Percentiles rank a stretch among this genome's conserved stretches.
phyloP scores from a whole-genome alignment of 2,888 invertebrate species.

The Cataglyphis rosenhaueri region DNA sequence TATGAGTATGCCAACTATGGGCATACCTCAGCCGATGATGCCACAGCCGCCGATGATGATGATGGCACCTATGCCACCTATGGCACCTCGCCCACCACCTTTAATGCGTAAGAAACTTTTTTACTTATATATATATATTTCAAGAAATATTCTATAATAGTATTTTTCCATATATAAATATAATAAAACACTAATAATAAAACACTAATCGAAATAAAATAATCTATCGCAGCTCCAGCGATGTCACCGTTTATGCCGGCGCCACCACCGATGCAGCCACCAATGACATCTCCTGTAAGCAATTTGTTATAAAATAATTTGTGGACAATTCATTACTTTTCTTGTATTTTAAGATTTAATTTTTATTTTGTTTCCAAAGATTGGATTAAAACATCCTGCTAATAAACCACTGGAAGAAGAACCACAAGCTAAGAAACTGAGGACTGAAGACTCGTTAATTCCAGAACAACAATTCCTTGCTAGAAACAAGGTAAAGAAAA shows the following conservation, averaged over 20 bases:
- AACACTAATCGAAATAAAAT: slow-evolving; percentile 19
- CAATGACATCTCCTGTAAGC: slow-evolving; percentile 82
- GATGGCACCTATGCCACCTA: slow-evolving; percentile 88
- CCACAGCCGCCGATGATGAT: slow-evolving; percentile 88
- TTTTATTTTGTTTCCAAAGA: slow-evolving; percentile 71
- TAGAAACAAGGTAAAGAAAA: slow-evolving; percentile 87
- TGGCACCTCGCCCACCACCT: slow-evolving; percentile 86
- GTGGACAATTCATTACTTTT: not conserved
- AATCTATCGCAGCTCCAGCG: slow-evolving; percentile 79
- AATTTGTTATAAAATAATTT: slow-evolving; percentile 34
- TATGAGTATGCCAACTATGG: slow-evolving; percentile 84
- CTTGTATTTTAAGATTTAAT: not conserved
- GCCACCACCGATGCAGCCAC: slow-evolving; percentile 84
- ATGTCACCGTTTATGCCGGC: slow-evolving; percentile 85
- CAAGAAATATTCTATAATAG: not conserved
- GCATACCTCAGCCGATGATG: slow-evolving; percentile 86
- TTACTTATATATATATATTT: slow-evolving; percentile 30
- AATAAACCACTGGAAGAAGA: slow-evolving; percentile 90
- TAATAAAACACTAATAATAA: slow-evolving; percentile 45
- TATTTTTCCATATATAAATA: not conserved
- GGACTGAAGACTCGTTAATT: slow-evolving; percentile 97
- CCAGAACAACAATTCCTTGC: slow-evolving; percentile 94
- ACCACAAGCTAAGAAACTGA: slow-evolving; percentile 94
- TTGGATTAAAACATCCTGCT: slow-evolving; percentile 86
- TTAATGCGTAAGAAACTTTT: slow-evolving; percentile 86